Percentiles rank a stretch among this genome's conserved stretches.
These are phyloP conservation scores for Riparia riparia DNA, from an alignment of 2,113 vertebrate species.

Conservation along the genomic window DNA sequence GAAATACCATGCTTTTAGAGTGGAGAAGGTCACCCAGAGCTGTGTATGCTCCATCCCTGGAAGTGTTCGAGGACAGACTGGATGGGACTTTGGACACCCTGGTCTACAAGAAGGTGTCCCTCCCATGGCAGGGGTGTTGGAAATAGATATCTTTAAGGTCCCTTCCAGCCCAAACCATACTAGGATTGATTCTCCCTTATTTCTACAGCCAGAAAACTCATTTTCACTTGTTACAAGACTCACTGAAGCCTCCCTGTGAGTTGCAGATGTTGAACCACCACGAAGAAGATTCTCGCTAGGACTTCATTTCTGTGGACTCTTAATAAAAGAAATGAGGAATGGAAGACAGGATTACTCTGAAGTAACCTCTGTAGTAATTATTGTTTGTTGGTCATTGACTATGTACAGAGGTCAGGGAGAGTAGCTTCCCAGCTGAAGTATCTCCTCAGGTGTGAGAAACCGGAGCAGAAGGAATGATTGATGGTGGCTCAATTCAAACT, in stretches of 20 bases:
- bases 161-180: background rate
- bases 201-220: background rate
- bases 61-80: background rate
- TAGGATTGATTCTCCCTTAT: background rate
- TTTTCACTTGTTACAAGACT: background rate
- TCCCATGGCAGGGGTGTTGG: background rate
- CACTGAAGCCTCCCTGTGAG: background rate
- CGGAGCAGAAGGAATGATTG: background rate
- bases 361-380: background rate
- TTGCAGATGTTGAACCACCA: background rate
- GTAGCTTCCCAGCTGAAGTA: background rate
- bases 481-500: background rate
- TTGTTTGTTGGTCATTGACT: background rate
- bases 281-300: background rate
- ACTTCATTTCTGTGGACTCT: rapidly evolving
- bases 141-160: background rate
- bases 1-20: background rate
- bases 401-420: background rate
- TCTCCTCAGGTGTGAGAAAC: background rate
- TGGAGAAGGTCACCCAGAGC: background rate
- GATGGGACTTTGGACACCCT: background rate
- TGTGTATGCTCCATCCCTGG: background rate
- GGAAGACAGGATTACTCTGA: background rate
- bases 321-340: background rate
- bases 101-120: background rate